Conservation (phyloP, 2,113 vertebrate species). For the Cromileptes altivelis region DNA sequence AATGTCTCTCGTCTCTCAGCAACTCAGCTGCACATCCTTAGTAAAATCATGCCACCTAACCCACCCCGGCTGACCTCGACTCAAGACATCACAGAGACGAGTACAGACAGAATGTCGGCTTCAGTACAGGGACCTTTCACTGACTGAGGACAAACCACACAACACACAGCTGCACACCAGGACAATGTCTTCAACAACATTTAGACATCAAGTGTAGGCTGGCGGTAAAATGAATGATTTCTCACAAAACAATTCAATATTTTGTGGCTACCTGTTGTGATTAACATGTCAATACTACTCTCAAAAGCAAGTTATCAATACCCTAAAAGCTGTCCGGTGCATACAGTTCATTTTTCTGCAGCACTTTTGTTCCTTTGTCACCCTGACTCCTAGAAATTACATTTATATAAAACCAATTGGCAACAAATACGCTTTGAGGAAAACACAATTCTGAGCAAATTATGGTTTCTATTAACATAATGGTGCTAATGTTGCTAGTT, state of each 20-base stretch:
- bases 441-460: too few relatives aligned
- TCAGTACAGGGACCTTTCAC: conserved; percentile 29
- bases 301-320: not conserved
- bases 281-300: not conserved
- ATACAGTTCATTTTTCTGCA: not conserved
- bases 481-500: too few relatives aligned
- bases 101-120: conserved; percentile 53
- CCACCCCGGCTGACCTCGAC: conserved; percentile 22
- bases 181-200: conserved; percentile 44
- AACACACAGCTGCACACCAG: conserved; percentile 53
- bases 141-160: conserved; percentile 58
- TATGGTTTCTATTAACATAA: too few relatives aligned
- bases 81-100: conserved; percentile 46
- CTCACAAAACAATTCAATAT: not conserved
- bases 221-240: conserved; percentile 33
- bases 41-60: conserved; percentile 27
- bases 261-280: not conserved
- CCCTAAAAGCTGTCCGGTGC: too few relatives aligned
- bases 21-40: conserved; percentile 28
- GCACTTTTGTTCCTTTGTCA: not conserved
- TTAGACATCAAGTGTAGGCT: conserved; percentile 40
- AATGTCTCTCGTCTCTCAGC: conserved; percentile 33
- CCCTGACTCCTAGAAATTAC: too few relatives aligned
- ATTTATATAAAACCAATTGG: too few relatives aligned
- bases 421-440: too few relatives aligned